Conservation (phyloP, 2,113 vertebrate genomes). For the Eurystomus gularis region DNA sequence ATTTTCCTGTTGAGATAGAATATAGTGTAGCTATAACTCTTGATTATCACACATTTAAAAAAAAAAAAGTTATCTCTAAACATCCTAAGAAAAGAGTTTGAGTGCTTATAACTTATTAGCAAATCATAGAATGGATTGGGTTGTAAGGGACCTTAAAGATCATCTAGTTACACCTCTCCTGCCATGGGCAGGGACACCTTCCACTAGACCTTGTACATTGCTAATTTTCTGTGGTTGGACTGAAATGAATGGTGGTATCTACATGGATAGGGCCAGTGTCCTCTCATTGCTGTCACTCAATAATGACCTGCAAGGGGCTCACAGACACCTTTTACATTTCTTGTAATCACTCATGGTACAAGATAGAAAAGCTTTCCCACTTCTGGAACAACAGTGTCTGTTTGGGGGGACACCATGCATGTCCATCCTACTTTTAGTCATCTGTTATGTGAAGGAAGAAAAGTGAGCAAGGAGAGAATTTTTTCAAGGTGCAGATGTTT, state of each 20-base stretch:
- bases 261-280: background rate
- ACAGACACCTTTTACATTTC: background rate
- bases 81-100: background rate
- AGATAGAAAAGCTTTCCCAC: background rate
- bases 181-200: too few species aligned
- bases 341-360: background rate
- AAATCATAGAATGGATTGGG: background rate
- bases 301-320: background rate
- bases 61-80: background rate
- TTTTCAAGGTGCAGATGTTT: background rate
- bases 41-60: background rate
- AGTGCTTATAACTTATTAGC: background rate
- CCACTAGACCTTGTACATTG: background rate
- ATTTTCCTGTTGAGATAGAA: background rate
- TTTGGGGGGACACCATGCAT: background rate
- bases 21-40: background rate
- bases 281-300: background rate
- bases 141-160: too few species aligned
- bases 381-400: background rate
- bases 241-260: background rate
- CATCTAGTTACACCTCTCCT: too few species aligned
- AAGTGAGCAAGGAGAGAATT: background rate
- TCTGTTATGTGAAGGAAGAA: background rate
- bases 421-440: background rate
- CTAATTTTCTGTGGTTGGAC: background rate